A percentile compares a stretch with the other conserved stretches of the same genome.
Conservation (phyloP, 2,888 invertebrate genomes). For the Polydesmus complanatus region DNA sequence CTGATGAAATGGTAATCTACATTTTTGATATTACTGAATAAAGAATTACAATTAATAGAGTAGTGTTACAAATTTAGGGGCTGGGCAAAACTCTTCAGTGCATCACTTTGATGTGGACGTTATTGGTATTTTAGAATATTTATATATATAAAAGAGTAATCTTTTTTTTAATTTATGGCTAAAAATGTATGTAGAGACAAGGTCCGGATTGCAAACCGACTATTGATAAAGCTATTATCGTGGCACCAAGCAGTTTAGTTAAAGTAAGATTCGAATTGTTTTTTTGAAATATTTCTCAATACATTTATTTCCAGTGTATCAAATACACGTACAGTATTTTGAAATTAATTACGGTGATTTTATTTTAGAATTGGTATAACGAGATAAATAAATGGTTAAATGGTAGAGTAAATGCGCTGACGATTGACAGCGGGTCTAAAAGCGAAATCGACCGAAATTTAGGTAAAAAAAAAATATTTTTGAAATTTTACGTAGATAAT, state of each 20-base stretch:
- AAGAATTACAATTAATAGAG: neutral
- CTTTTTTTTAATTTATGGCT: no score
- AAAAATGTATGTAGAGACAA: no score
- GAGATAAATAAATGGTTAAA: slow-evolving; percentile 95
- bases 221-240: slow-evolving; percentile 85
- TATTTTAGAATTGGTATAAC: slow-evolving; percentile 79
- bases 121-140: slow-evolving; percentile 41
- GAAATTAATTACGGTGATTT: neutral
- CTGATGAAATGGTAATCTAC: slow-evolving; percentile 79
- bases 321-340: neutral
- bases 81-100: slow-evolving; percentile 96
- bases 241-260: slow-evolving; percentile 92
- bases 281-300: neutral
- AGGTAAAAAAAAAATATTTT: slow-evolving; percentile 8
- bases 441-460: slow-evolving; percentile 67
- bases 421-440: slow-evolving; percentile 72
- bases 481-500: neutral
- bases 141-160: no score
- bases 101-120: slow-evolving; percentile 87
- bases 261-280: slow-evolving; percentile 41
- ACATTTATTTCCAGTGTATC: no score
- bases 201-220: slow-evolving; percentile 79
- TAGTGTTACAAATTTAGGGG: slow-evolving; percentile 36
- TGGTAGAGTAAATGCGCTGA: slow-evolving; percentile 58
- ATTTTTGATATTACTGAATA: neutral